Evolutionary conservation across 2,888 invertebrate species (phyloP).

Genomic region (Stenoptilia bipunctidactyla): DNA sequence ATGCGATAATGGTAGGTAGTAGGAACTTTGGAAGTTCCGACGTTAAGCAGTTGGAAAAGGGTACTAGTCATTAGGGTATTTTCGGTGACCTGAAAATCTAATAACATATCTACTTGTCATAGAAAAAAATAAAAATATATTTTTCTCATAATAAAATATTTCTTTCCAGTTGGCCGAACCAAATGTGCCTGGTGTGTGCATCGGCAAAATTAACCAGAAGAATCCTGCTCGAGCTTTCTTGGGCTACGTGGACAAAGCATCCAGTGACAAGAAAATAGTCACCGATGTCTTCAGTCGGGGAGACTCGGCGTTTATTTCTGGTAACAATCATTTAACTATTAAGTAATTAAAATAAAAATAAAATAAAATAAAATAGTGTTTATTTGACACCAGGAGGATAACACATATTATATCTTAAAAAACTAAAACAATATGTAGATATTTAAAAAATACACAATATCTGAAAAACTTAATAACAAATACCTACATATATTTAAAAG

Average conservation of each 20-base stretch:
- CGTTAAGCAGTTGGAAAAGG: too few species aligned
- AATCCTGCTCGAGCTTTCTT: slow-evolving; percentile 94
- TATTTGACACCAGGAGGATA: too few species aligned
- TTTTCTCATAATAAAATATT: neutral
- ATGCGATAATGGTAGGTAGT: too few species aligned
- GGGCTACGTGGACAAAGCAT: slow-evolving; percentile 94
- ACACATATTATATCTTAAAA: too few species aligned
- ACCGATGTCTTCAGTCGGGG: slow-evolving; percentile 90
- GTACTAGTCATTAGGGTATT: too few species aligned
- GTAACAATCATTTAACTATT: slow-evolving; percentile 29
- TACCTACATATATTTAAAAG: too few species aligned
- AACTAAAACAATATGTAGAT: too few species aligned
- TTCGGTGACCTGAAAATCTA: too few species aligned
- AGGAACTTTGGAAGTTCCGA: too few species aligned
- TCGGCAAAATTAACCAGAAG: slow-evolving; percentile 93
- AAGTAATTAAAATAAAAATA: neutral
- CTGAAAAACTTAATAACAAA: too few species aligned
- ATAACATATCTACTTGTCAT: neutral
- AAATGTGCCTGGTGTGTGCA: slow-evolving; percentile 96
- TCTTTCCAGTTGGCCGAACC: slow-evolving; percentile 66
- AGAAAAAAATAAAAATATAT: neutral
- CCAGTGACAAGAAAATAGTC: slow-evolving; percentile 94
- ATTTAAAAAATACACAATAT: too few species aligned
- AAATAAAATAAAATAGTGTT: too few species aligned
- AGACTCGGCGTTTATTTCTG: slow-evolving; percentile 96